Conservation (phyloP, 1,140 invertebrate species). For the Mactra quadrangularis region DNA sequence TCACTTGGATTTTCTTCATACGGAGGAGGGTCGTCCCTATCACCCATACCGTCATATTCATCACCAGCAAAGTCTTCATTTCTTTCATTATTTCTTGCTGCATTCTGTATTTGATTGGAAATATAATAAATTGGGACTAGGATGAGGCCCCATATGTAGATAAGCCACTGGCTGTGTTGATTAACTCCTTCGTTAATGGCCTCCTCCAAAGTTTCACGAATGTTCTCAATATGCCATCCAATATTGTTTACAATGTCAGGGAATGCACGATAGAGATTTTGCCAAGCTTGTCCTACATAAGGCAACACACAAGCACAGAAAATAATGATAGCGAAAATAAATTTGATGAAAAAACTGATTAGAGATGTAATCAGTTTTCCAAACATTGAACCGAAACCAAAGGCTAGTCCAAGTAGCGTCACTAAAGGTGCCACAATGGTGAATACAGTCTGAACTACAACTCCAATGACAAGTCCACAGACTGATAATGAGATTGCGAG, state of each 20-base stretch:
- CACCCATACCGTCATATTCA: not conserved
- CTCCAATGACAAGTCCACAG: no score
- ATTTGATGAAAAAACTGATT: no score
- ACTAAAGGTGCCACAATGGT: no score
- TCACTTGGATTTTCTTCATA: not conserved
- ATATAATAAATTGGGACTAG: not conserved
- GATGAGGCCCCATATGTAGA: not conserved
- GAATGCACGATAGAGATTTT: not conserved
- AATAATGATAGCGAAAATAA: no score
- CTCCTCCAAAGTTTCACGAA: not conserved
- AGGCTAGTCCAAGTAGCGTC: no score
- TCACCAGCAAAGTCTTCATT: not conserved
- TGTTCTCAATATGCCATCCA: not conserved
- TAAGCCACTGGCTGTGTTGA: not conserved
- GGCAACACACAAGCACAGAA: not conserved
- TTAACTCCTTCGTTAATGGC: no score
- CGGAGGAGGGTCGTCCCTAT: no score
- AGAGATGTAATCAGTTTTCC: no score
- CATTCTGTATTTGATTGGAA: not conserved
- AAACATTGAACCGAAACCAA: no score
- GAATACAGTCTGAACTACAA: no score
- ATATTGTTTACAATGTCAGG: conserved; percentile 6
- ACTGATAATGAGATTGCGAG: no score
- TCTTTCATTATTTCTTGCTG: not conserved
- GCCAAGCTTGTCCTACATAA: not conserved